Percentiles rank a stretch among this genome's conserved stretches.
Conservation (phyloP, 2,113 vertebrate species). For the Petromus typicus region DNA sequence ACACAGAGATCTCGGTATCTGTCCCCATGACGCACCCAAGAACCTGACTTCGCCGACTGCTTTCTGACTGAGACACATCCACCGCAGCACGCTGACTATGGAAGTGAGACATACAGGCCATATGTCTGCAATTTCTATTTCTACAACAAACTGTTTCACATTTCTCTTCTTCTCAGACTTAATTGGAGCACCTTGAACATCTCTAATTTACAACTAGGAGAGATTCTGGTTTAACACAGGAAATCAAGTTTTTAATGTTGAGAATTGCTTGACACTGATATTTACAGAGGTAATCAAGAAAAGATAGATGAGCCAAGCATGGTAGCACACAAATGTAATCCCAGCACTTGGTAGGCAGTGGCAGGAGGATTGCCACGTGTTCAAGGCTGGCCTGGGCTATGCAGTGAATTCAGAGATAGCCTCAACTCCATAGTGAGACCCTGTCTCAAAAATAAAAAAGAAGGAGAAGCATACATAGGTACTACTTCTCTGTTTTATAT, state of each 20-base stretch:
- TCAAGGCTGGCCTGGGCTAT: too few relatives aligned
- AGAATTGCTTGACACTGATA: not conserved
- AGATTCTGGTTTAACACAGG: not conserved
- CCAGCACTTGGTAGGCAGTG: too few relatives aligned
- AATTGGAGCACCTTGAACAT: not conserved
- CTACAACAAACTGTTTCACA: not conserved
- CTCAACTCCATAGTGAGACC: too few relatives aligned
- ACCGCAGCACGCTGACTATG: not conserved
- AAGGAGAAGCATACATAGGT: not conserved
- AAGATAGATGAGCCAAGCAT: not conserved
- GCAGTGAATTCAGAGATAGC: too few relatives aligned
- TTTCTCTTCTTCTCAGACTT: constrained; percentile 47
- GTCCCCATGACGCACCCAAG: not conserved
- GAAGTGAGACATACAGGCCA: not conserved
- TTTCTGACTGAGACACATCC: constrained; percentile 21
- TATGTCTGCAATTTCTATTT: constrained; percentile 17
- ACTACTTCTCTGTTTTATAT: not conserved
- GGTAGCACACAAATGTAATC: too few relatives aligned
- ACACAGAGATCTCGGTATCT: not conserved
- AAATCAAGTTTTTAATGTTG: constrained; percentile 39
- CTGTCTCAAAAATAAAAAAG: too few relatives aligned
- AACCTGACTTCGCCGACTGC: constrained; percentile 13
- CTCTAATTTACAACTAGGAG: constrained; percentile 30
- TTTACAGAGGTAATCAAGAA: constrained; percentile 7
- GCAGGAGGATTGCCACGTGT: too few relatives aligned